Base-by-base conservation (phyloP, 2,888 invertebrate species). In the Penaeus monodon region DNA sequence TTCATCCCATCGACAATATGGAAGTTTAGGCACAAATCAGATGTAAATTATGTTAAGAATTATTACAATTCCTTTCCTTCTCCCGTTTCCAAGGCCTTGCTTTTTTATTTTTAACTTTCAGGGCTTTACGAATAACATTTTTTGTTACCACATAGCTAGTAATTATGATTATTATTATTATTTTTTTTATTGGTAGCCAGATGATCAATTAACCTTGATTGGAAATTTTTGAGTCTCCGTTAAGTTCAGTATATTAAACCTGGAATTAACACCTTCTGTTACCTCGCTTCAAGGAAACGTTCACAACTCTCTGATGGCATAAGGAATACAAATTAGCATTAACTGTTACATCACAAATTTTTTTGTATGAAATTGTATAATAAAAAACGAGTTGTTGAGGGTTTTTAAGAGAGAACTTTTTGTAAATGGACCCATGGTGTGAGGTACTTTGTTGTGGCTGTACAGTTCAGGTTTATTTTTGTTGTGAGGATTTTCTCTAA, bases 401-500 rank as follows among this genome's bases (percentile, higher is more conserved):
- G 82, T 79, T 79, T 64, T 64, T 82, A 78, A 86, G 86, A 79
- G 65, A 44, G 73, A 77, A 79, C 82, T 64, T 85, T 68, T 29
- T 57, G 66, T 44, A 66, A 68, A 81, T 29, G 44, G 27, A 78
- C 84, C 77, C 84, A 68, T 78, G n/a, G 33, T 84, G 84, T 78
- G 82, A 82, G 81, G 82, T 82, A 82, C 57, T 82, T 63, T 57
- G 73, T 80, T 80, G 86, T 86, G 86, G 78, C 81, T 86, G 86
- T 86, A 86, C 82, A 86, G 82, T 86, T 86, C 85, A 83, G 79
- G 78, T 87, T 82, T 87, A 87, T 87, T 87, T 87, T 87, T 87
- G 86, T 83, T 87, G 86, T 74, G 77, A 87, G 33, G 82, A 84
- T 74, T 85, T 85, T 80, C 80, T 87, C 86, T 87, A 83, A 83